Base-by-base conservation (phyloP, 2,113 vertebrate species). In the Marmota monax region DNA sequence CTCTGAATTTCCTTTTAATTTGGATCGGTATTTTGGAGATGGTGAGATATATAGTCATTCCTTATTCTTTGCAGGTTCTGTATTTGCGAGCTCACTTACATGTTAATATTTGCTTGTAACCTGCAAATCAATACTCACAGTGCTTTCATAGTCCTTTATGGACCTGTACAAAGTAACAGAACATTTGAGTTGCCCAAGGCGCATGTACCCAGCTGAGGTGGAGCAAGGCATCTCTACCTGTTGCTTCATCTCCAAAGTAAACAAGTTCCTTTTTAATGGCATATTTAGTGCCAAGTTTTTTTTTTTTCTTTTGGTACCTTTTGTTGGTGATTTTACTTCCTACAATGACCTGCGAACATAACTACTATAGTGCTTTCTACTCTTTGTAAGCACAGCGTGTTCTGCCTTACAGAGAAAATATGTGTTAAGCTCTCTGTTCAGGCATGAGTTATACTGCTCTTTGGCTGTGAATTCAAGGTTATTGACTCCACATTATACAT, bases 91-190 rank as follows among this genome's bases (percentile, higher is more conserved):
- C 51, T 86, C 22, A 86, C 7, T 7, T n/a, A 23, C 17, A 23
- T 37, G 27, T 23, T 76, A 45, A 70, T 78, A 39, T 76, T 23
- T 89, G 17, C 92, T 63, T n/a, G 14, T 51, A 48, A 39, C 14
- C 12, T 25, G 63, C 0, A 88, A 29, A 39, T 65, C 73, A 72
- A 22, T 39, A 17, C 4, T 25, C 8, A 1, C 1, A 0, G 1
- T 80, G 10, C 4, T 61, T 84, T 74, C 45, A 5, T 80, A 42
- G 45, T 69, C 45, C 53, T 45, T 78, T 3, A 58, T 17, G 65
- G 27, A n/a, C 25, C n/a, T 25, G 22, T 63, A 7, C 25, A 39
- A 67, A 88, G 23, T 11, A 13, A 18, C 12, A 34, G 18, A 84
- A 77, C 9, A 2, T 13, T 72, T 39, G 25, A 51, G 17, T 56